Conservation (phyloP, 2,797 vertebrate species). For the Pangasius krempfi region DNA sequence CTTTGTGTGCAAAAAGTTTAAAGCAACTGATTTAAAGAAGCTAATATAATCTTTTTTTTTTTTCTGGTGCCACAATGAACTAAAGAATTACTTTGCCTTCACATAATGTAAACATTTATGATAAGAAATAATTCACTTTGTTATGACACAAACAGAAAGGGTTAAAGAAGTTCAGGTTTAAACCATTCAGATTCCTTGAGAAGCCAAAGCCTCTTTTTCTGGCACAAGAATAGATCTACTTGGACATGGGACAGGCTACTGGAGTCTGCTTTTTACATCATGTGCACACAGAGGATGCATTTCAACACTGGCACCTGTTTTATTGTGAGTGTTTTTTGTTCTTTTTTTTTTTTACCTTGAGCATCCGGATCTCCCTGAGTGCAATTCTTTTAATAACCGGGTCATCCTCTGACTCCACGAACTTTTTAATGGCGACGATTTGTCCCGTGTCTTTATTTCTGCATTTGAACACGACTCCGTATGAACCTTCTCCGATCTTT, state of each 20-base stretch:
- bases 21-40: neutral
- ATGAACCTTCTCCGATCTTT: slow-evolving; percentile 92
- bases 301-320: neutral
- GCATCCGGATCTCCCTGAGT: slow-evolving; percentile 89
- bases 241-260: no score
- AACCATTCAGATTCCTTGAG: neutral
- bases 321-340: no score
- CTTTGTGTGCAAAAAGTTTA: neutral
- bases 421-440: slow-evolving; percentile 94
- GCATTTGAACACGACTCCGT: slow-evolving; percentile 95
- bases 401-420: slow-evolving; percentile 92
- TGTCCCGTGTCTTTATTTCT: slow-evolving; percentile 88
- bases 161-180: no score
- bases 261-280: neutral
- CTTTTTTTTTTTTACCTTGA: slow-evolving; percentile 79
- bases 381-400: slow-evolving; percentile 92
- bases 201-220: neutral
- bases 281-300: neutral
- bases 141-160: neutral
- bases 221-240: neutral
- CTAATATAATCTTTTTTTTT: neutral
- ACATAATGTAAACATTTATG: neutral
- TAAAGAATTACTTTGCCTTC: neutral
- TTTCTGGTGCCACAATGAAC: neutral
- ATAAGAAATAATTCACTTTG: neutral